A percentile compares a stretch with the other conserved stretches of the same genome.
Evolutionary conservation across 2,113 vertebrate genomes (phyloP).

Genomic region (Istiophorus platypterus): DNA sequence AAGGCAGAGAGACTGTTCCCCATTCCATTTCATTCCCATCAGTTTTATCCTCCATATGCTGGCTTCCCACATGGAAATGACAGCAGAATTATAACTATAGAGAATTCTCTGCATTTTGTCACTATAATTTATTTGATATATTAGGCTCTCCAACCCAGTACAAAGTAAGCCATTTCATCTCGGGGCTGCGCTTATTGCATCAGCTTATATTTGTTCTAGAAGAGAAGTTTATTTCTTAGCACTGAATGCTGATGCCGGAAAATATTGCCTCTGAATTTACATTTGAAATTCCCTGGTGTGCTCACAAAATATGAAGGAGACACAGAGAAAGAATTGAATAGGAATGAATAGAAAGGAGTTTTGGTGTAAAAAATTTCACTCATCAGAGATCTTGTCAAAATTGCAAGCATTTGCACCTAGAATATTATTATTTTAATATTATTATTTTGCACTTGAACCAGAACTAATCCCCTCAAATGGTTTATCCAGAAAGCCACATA

Average conservation of each 20-base stretch:
- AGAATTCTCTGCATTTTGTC: constrained; percentile 30
- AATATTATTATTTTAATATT: constrained; percentile 1
- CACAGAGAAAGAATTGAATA: not conserved
- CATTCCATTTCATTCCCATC: constrained; percentile 46
- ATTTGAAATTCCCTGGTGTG: constrained; percentile 32
- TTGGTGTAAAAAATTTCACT: constrained; percentile 1
- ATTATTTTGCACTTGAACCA: not conserved
- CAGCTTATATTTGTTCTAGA: constrained; percentile 37
- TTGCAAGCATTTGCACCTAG: not conserved
- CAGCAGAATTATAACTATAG: constrained; percentile 16
- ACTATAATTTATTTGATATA: constrained; percentile 58
- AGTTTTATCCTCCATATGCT: constrained; percentile 1
- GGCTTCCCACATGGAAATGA: constrained; percentile 21
- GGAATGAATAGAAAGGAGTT: constrained; percentile 17
- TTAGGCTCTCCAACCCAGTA: constrained; percentile 11
- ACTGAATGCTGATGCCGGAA: constrained; percentile 36
- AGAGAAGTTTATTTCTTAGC: constrained; percentile 43
- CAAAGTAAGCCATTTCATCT: constrained; percentile 45
- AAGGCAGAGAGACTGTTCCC: constrained; percentile 21
- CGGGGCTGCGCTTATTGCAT: constrained; percentile 51
- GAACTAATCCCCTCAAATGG: not conserved
- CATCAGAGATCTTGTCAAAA: not conserved
- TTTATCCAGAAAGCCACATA: not conserved
- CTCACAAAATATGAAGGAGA: constrained; percentile 12
- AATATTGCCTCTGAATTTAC: constrained; percentile 46